These are phyloP conservation scores for Pelodiscus sinensis DNA, from an alignment of 2,113 vertebrate genomes.

Conservation along the genomic window DNA sequence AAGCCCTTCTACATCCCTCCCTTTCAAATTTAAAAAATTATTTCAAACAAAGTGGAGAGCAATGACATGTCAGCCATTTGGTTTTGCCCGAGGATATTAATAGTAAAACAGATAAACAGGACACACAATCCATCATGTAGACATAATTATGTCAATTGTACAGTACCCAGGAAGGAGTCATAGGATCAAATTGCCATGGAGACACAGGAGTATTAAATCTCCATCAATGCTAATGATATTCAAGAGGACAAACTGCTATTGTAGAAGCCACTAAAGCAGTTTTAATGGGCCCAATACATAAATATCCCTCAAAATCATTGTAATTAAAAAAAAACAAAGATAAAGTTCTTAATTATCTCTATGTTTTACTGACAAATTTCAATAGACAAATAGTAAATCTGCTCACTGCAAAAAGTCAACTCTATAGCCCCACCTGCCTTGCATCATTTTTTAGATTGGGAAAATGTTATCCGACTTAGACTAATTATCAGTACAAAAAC, in stretches of 20 bases:
- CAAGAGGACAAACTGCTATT: not conserved
- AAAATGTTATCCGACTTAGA: not conserved
- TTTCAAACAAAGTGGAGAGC: not conserved
- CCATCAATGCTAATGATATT: not conserved
- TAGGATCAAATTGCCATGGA: constrained; percentile 8
- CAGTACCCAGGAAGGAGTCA: not conserved
- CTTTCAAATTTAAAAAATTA: not conserved
- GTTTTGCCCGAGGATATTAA: not conserved
- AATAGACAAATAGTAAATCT: not conserved
- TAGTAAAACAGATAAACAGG: not conserved
- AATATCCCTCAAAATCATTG: not conserved
- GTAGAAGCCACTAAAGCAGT: not conserved
- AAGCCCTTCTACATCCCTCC: not conserved
- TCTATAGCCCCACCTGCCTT: not conserved
- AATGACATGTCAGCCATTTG: not conserved
- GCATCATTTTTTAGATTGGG: not conserved
- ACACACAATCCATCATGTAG: not conserved
- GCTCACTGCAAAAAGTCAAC: not conserved
- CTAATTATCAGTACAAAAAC: not conserved
- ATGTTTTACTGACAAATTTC: not conserved
- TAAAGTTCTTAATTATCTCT: not conserved
- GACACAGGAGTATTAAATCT: not conserved
- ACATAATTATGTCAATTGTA: constrained; percentile 17
- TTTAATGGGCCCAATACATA: not conserved
- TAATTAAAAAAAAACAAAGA: not conserved